A percentile compares a stretch with the other conserved stretches of the same genome.
Evolutionary conservation across 2,888 invertebrate species (phyloP).

Genomic region (Cerastis leucographa): DNA sequence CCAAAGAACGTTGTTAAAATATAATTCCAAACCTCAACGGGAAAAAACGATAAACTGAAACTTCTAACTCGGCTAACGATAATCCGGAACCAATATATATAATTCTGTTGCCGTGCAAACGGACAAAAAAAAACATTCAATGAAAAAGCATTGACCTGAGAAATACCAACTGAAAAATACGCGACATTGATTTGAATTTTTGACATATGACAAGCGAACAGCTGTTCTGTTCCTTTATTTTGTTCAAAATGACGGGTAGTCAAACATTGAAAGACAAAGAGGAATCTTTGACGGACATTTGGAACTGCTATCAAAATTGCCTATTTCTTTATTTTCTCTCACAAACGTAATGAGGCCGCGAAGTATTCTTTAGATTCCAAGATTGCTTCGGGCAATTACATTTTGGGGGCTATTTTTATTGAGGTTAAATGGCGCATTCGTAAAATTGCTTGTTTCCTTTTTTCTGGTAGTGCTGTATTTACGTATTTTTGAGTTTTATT

Average conservation of each 20-base stretch:
- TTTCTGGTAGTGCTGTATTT: conserved; percentile 1
- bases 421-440: conserved; percentile 29
- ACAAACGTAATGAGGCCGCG: conserved; percentile 41
- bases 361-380: conserved; percentile 42
- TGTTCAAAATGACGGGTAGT: conserved; percentile 26
- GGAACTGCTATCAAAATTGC: conserved; percentile 24
- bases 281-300: conserved; percentile 54
- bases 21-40: not conserved
- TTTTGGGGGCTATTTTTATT: conserved; percentile 35
- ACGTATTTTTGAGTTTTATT: conserved; percentile 1
- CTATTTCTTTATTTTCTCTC: conserved; percentile 33
- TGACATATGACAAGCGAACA: conserved; percentile 53
- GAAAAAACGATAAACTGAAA: not conserved
- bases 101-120: not conserved
- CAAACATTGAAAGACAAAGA: conserved; percentile 45
- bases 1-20: not conserved
- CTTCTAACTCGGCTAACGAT: not conserved
- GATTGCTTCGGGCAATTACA: conserved; percentile 34
- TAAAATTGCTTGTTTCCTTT: conserved; percentile 32
- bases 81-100: not conserved
- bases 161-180: conserved; percentile 7
- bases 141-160: conserved; percentile 43
- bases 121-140: conserved; percentile 15
- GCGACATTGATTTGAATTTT: conserved; percentile 43
- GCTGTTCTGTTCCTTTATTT: conserved; percentile 29